A percentile compares a stretch with the other conserved stretches of the same genome.
phyloP scores from a whole-genome alignment of 2,888 invertebrate genomes.

The Eupsilia transversa region DNA sequence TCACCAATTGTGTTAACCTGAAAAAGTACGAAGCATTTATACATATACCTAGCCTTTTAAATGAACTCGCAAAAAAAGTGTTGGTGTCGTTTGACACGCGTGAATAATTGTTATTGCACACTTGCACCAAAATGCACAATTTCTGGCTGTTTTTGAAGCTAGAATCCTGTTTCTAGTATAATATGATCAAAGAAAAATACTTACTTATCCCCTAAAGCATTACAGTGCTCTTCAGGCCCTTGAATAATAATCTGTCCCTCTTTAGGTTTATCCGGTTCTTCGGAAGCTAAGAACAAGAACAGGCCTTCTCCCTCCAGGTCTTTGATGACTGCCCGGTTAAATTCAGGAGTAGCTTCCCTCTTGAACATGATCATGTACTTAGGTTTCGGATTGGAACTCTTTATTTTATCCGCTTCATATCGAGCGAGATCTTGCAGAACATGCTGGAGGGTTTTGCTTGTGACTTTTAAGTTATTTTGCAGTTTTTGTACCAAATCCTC shows the following conservation, averaged over 20 bases:
- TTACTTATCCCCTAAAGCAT: slow-evolving; percentile 91
- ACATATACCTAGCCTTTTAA: not conserved
- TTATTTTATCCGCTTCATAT: slow-evolving; percentile 92
- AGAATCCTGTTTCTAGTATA: not conserved
- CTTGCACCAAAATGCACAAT: not conserved
- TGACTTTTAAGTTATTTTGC: slow-evolving; percentile 92
- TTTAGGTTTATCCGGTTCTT: slow-evolving; percentile 92
- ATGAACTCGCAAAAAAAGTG: not conserved
- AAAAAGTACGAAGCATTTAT: slow-evolving; percentile 65
- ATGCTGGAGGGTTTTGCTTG: slow-evolving; percentile 92
- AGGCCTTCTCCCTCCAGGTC: slow-evolving; percentile 91
- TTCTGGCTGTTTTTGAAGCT: not conserved
- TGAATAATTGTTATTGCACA: not conserved
- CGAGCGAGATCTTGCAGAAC: slow-evolving; percentile 93
- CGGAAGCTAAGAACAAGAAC: slow-evolving; percentile 93
- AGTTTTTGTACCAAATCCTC: slow-evolving; percentile 93
- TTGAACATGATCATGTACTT: slow-evolving; percentile 91
- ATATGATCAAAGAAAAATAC: slow-evolving; percentile 66
- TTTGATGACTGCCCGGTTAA: slow-evolving; percentile 92
- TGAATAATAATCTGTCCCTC: slow-evolving; percentile 91
- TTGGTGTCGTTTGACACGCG: not conserved
- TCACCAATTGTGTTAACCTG: slow-evolving; percentile 92
- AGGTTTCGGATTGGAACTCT: slow-evolving; percentile 84
- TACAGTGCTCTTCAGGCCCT: slow-evolving; percentile 89
- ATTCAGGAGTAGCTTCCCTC: slow-evolving; percentile 95